Evolutionary conservation across 2,797 vertebrate species (phyloP).

Genomic region (Odontamblyopus lacepedii): DNA sequence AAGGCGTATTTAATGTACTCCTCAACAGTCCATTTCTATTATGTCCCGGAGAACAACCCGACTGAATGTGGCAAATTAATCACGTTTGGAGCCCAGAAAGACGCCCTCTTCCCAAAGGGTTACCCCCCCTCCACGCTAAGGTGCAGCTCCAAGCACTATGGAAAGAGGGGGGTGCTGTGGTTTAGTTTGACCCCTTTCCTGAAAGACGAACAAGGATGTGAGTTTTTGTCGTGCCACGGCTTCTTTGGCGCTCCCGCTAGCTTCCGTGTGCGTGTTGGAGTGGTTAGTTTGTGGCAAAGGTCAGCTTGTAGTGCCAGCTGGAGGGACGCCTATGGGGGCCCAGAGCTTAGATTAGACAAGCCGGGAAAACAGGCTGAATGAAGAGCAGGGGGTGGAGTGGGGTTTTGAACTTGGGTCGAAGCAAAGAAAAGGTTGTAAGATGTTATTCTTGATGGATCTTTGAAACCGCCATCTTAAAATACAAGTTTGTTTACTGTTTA

Average conservation of each 20-base stretch:
- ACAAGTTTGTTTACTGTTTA: too few species aligned
- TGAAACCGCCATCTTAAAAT: background rate
- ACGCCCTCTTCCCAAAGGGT: constrained; percentile 77
- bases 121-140: constrained; percentile 75
- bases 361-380: constrained; percentile 21
- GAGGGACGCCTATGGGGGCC: constrained; percentile 77
- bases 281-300: constrained; percentile 79
- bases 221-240: constrained; percentile 71
- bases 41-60: constrained; percentile 77
- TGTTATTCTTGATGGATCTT: too few species aligned
- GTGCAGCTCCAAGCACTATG: constrained; percentile 74
- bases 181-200: constrained; percentile 80
- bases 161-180: constrained; percentile 57
- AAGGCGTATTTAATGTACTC: constrained; percentile 87
- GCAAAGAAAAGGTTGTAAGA: background rate
- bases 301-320: constrained; percentile 88
- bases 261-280: constrained; percentile 36
- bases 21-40: constrained; percentile 86
- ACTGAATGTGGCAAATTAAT: constrained; percentile 92
- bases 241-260: constrained; percentile 58
- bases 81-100: constrained; percentile 83
- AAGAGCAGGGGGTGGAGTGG: constrained; percentile 17
- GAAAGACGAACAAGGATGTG: constrained; percentile 81
- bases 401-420: constrained; percentile 1
- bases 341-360: constrained; percentile 53